Base-by-base conservation (phyloP, 2,888 invertebrate genomes). In the Dendrolimus pini region DNA sequence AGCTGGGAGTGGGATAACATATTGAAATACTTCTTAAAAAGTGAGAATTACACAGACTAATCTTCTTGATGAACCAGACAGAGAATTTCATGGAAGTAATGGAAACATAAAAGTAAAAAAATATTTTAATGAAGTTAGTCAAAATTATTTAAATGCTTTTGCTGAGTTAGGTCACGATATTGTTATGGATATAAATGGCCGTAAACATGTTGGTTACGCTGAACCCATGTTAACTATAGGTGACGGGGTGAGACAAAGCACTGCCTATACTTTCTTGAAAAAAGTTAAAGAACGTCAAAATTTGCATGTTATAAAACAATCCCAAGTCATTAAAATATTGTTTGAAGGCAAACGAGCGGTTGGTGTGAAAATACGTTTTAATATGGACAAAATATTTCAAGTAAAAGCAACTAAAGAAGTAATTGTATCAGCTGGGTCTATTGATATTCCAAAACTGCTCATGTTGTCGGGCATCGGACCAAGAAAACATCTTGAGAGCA, bases 261-360 rank as follows among this genome's bases (percentile, higher is more conserved):
- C 89, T 1, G 87, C 91, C 0, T 83, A 83, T 54, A 80, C 88
- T 42, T 94, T 85, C 64, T 68, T 93, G 1, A 66, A 75, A 1
- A 72, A 70, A 1, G 59, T 70, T 1, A 78, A 64, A 60, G 60
- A 73, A 1, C 69, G 80, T 53, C 41, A 60, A 1, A 89, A 89
- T 64, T 69, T 88, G 13, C 68, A 77, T 53, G 66, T 87, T 0
- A 63, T 82, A 10, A 92, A 91, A 55, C 68, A 89, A 60, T 83
- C 91, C 0, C 70, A 81, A 41, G 93, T 84, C 0, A 87, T 78
- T 0, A 78, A 82, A 63, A 73, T 93, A 8, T 61, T 91, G 12
- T 87, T 93, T 64, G 71, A 76, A 0, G 52, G 72, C 13, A 82
- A 83, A 1, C 89, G 83, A 42, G 86, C 87, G 0, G 71, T 65